Conservation (phyloP, 2,113 vertebrate species). For the Vireo altiloquus region DNA sequence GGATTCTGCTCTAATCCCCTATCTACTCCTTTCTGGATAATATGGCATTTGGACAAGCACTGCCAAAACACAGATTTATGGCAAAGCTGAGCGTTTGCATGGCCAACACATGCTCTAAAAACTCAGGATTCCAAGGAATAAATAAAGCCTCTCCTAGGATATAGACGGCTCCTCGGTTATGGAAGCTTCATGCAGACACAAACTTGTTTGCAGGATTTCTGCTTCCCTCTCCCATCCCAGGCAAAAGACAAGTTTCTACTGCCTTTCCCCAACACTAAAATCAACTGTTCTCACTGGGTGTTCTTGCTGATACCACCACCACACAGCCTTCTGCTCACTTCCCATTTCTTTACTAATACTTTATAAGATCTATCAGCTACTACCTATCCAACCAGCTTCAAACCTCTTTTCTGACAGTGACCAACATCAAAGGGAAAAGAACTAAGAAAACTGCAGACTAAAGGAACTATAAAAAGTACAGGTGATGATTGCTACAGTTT, state of each 20-base stretch:
- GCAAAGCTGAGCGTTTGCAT: background rate
- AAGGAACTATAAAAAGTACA: background rate
- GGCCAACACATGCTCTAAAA: background rate
- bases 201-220: background rate
- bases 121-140: background rate
- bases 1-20: constrained; percentile 47
- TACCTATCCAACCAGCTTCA: background rate
- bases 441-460: background rate
- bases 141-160: background rate
- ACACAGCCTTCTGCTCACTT: accelerated
- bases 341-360: background rate
- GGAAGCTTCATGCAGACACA: background rate
- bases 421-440: background rate
- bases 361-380: background rate
- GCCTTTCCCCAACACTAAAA: background rate
- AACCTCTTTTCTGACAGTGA: background rate
- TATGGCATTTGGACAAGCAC: background rate
- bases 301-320: background rate
- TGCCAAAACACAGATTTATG: constrained; percentile 41
- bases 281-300: background rate
- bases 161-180: background rate
- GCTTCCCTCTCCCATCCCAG: background rate
- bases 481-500: background rate
- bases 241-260: background rate
- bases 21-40: constrained; percentile 42